Conservation (phyloP, 2,888 invertebrate genomes). For the Agrotis clavis region DNA sequence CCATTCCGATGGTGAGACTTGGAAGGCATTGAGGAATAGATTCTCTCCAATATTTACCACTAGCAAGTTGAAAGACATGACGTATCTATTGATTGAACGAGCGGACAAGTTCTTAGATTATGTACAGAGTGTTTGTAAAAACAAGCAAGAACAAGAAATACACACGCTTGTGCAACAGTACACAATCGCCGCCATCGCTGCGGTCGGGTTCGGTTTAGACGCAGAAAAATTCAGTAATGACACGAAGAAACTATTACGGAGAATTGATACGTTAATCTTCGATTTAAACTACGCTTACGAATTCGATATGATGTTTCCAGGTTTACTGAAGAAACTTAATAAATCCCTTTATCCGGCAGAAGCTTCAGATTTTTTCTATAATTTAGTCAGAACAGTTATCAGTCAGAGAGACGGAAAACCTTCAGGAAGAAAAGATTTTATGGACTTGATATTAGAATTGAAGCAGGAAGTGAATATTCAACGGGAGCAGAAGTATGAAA, state of each 20-base stretch:
- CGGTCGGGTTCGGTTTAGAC: slow-evolving; percentile 8
- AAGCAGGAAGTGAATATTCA: slow-evolving; percentile 3
- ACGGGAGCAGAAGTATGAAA: neutral
- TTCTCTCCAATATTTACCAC: slow-evolving; percentile 74
- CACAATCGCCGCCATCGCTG: neutral
- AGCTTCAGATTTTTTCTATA: neutral
- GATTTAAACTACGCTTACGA: slow-evolving; percentile 34
- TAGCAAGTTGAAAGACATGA: slow-evolving; percentile 73
- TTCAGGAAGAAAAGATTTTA: slow-evolving; percentile 65
- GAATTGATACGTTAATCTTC: slow-evolving; percentile 42
- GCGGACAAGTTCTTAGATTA: slow-evolving; percentile 31
- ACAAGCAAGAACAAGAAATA: slow-evolving; percentile 11
- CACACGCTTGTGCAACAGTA: slow-evolving; percentile 9
- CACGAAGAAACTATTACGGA: neutral
- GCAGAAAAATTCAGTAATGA: slow-evolving; percentile 10
- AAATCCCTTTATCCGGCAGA: slow-evolving; percentile 51
- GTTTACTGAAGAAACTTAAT: slow-evolving; percentile 61
- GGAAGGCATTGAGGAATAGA: slow-evolving; percentile 68
- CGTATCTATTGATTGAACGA: slow-evolving; percentile 65
- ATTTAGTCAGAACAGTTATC: slow-evolving; percentile 17
- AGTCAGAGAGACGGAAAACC: slow-evolving; percentile 59
- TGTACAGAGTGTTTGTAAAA: slow-evolving; percentile 4
- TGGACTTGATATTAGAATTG: slow-evolving; percentile 69
- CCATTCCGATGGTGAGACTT: slow-evolving; percentile 67
- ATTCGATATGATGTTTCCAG: slow-evolving; percentile 65